Evolutionary conservation across 2,888 invertebrate species (phyloP).

Genomic region (Parascotia fuliginaria): DNA sequence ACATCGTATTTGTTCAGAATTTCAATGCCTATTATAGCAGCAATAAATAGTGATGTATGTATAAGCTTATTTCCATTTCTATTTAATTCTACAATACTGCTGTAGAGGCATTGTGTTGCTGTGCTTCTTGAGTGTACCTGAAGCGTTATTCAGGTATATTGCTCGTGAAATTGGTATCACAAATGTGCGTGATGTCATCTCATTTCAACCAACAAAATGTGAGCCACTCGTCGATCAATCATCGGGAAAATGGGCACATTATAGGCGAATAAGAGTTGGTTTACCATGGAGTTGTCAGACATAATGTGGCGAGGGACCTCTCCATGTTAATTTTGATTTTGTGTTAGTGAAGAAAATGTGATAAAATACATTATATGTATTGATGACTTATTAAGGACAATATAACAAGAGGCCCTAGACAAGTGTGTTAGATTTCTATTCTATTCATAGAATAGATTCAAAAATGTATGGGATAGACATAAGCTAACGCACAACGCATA

Average conservation of each 20-base stretch:
- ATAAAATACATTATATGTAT: too few relatives aligned
- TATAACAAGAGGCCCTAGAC: too few relatives aligned
- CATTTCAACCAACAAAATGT: conserved; percentile 40
- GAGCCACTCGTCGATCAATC: conserved; percentile 42
- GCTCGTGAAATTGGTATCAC: conserved; percentile 16
- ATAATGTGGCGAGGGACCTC: not conserved
- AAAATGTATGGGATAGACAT: too few relatives aligned
- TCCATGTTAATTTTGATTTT: not conserved
- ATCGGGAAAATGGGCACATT: conserved; percentile 27
- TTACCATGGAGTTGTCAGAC: not conserved
- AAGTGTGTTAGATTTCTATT: too few relatives aligned
- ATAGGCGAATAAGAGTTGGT: conserved; percentile 1
- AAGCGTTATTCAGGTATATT: conserved; percentile 12
- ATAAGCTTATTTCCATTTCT: conserved; percentile 1
- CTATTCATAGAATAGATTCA: too few relatives aligned
- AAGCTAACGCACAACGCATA: too few relatives aligned
- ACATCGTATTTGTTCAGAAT: too few relatives aligned
- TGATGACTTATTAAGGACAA: too few relatives aligned
- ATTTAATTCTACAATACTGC: conserved; percentile 7
- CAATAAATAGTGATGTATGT: conserved; percentile 4
- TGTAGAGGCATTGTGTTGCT: not conserved
- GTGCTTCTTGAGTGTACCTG: conserved; percentile 4
- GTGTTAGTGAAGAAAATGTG: too few relatives aligned
- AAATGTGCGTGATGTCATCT: conserved; percentile 11
- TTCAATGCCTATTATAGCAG: not conserved